phyloP scores from a whole-genome alignment of 2,797 vertebrate genomes.

The Yasuhikotakia modesta region DNA sequence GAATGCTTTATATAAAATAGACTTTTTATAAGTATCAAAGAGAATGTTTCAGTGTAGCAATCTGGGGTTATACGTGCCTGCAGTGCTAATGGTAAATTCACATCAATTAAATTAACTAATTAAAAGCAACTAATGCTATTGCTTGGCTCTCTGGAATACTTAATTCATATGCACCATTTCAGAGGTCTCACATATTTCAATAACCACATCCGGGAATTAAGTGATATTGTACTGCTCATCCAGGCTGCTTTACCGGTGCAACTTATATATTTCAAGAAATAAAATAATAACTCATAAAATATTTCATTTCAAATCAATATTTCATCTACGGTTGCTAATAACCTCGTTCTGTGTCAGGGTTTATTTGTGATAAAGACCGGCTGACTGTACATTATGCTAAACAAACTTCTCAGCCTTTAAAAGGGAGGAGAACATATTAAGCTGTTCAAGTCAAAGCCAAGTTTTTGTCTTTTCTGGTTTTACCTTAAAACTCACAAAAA shows the following conservation, averaged over 20 bases:
- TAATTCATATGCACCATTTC: not conserved
- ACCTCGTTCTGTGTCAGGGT: not conserved
- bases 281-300: not conserved
- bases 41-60: not conserved
- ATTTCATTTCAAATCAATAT: slow-evolving; percentile 2
- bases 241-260: not conserved
- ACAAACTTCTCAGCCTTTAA: not conserved
- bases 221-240: not conserved
- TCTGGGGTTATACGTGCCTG: not conserved
- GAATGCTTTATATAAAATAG: no score
- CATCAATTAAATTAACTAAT: not conserved
- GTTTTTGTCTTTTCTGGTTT: not conserved
- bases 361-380: not conserved
- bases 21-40: no score
- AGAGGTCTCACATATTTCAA: not conserved
- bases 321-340: not conserved
- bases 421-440: no score
- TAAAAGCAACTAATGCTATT: not conserved
- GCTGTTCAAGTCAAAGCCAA: not conserved
- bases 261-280: not conserved
- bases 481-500: not conserved
- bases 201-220: not conserved
- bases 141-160: not conserved
- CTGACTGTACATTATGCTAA: not conserved
- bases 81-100: not conserved